These are phyloP conservation scores for Physella acuta DNA, from an alignment of 1,140 invertebrate species.

Conservation along the genomic window DNA sequence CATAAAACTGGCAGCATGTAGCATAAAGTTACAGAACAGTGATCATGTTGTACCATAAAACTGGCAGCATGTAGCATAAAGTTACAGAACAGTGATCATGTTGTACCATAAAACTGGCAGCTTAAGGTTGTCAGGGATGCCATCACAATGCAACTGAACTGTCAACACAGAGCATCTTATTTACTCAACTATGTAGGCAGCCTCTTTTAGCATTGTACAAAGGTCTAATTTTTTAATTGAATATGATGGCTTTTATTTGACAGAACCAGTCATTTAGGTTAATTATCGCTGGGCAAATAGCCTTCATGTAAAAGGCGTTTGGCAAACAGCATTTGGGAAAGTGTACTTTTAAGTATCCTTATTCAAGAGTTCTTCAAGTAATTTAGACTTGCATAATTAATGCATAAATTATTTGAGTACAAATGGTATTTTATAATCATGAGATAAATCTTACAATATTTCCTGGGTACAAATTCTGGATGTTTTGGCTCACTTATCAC, in stretches of 20 bases:
- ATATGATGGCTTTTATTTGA: too few relatives aligned
- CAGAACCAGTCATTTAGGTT: too few relatives aligned
- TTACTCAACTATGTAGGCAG: too few relatives aligned
- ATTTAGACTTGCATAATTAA: not conserved
- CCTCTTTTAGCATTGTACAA: too few relatives aligned
- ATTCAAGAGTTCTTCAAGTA: too few relatives aligned
- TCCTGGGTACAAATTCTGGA: conserved; percentile 78
- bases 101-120: too few relatives aligned
- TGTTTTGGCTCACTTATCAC: conserved; percentile 36
- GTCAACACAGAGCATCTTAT: too few relatives aligned
- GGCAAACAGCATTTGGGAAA: not conserved
- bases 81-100: too few relatives aligned
- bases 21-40: not conserved
- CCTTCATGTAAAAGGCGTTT: not conserved
- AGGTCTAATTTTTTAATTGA: too few relatives aligned
- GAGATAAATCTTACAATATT: conserved; percentile 72
- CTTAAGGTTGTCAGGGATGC: too few relatives aligned
- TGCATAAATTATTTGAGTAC: not conserved
- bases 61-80: not conserved
- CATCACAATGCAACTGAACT: too few relatives aligned
- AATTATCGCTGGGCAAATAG: not conserved
- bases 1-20: not conserved
- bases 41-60: not conserved
- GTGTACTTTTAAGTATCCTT: not conserved
- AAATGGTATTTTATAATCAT: not conserved